These are phyloP conservation scores for Battus philenor DNA, from an alignment of 1,140 invertebrate species.

Conservation along the genomic window DNA sequence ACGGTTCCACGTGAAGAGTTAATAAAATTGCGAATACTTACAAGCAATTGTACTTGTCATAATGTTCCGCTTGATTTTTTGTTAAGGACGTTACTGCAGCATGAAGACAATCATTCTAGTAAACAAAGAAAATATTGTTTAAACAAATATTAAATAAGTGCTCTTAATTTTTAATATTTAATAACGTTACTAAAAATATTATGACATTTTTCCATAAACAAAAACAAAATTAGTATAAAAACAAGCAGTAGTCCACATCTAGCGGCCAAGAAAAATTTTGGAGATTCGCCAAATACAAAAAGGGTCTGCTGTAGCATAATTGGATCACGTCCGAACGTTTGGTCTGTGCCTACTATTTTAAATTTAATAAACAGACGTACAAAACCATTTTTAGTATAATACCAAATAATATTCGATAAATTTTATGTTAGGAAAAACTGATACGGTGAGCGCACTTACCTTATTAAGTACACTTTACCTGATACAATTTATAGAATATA, in stretches of 20 bases:
- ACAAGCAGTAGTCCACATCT: too few relatives aligned
- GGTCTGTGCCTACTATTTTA: slow-evolving; percentile 6
- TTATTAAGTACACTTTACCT: too few relatives aligned
- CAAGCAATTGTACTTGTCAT: slow-evolving; percentile 67
- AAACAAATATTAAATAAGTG: neutral
- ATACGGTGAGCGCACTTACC: too few relatives aligned
- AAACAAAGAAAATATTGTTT: slow-evolving; percentile 24
- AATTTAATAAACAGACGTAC: slow-evolving; percentile 7
- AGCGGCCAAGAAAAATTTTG: slow-evolving; percentile 1
- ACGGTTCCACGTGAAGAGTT: too few relatives aligned
- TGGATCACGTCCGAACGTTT: slow-evolving; percentile 10
- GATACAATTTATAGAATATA: too few relatives aligned
- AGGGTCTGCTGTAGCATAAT: slow-evolving; percentile 2
- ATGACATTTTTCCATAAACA: too few relatives aligned
- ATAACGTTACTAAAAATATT: too few relatives aligned
- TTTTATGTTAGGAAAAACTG: too few relatives aligned
- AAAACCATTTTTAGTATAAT: too few relatives aligned
- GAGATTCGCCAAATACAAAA: slow-evolving; percentile 11
- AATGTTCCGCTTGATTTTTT: slow-evolving; percentile 62
- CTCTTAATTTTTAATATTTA: too few relatives aligned
- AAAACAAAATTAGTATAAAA: too few relatives aligned
- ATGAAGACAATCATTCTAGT: slow-evolving; percentile 62
- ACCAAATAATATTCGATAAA: too few relatives aligned
- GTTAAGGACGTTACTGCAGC: slow-evolving; percentile 61
- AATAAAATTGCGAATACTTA: slow-evolving; percentile 36